Conservation (phyloP, 2,888 invertebrate genomes). For the Tetragonula carbonaria region DNA sequence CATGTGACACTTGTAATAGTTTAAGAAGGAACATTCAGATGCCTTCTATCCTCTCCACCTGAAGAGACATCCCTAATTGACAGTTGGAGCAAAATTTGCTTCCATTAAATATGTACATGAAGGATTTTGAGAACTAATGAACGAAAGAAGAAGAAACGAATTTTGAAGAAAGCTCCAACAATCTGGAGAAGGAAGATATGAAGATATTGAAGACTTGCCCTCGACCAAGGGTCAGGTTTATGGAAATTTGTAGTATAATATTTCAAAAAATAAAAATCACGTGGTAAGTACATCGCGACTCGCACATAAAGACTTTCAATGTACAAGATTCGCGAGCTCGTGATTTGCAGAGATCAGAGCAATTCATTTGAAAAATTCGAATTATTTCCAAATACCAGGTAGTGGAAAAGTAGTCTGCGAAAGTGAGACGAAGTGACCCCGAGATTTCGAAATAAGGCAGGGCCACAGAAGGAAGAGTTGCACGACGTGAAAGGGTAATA, state of each 20-base stretch:
- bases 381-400: not conserved
- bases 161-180: too few relatives aligned
- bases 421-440: not conserved
- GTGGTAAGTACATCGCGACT: not conserved
- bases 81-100: too few relatives aligned
- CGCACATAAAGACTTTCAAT: not conserved
- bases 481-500: not conserved
- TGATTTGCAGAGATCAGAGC: not conserved
- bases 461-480: not conserved
- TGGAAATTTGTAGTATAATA: not conserved
- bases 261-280: not conserved
- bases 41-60: too few relatives aligned
- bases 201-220: too few relatives aligned
- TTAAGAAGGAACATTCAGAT: too few relatives aligned
- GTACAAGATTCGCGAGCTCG: not conserved
- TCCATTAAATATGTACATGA: too few relatives aligned
- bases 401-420: not conserved
- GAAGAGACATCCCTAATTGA: too few relatives aligned
- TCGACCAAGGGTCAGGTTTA: not conserved
- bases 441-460: conserved; percentile 9
- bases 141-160: too few relatives aligned
- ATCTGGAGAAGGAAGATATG: too few relatives aligned
- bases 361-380: not conserved
- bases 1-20: too few relatives aligned
- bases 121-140: too few relatives aligned